Conservation (phyloP, 2,888 invertebrate species). For the Phaedon cochleariae region DNA sequence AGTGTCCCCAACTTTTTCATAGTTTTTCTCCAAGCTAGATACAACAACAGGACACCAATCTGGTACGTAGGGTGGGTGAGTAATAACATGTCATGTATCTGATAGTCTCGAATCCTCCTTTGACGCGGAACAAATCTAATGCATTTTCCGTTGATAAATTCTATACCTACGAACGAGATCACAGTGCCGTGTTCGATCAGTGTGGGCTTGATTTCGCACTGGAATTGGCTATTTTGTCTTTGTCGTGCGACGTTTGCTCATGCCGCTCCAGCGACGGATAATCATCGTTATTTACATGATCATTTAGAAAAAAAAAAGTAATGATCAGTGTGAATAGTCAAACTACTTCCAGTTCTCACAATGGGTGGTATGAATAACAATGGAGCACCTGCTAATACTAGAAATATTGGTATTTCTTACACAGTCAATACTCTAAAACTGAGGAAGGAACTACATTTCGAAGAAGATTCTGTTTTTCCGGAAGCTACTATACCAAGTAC, state of each 20-base stretch:
- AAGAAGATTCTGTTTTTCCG: too few species aligned
- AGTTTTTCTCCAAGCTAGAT: too few species aligned
- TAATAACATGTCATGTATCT: background rate
- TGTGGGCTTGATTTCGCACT: slow-evolving; percentile 18
- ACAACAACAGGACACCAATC: too few species aligned
- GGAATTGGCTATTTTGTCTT: slow-evolving; percentile 20
- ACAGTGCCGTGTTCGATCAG: slow-evolving; percentile 13
- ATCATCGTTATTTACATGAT: background rate
- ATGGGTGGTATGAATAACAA: too few species aligned
- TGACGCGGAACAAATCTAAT: background rate
- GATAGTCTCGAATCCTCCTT: background rate
- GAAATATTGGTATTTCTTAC: too few species aligned
- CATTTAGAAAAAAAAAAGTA: slow-evolving; percentile 7
- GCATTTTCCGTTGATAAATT: slow-evolving; percentile 11
- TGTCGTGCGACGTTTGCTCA: slow-evolving; percentile 12
- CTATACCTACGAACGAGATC: slow-evolving; percentile 21
- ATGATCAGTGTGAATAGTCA: too few species aligned
- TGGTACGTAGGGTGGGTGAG: background rate
- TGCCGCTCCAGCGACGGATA: background rate
- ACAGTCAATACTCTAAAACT: too few species aligned
- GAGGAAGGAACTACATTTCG: too few species aligned
- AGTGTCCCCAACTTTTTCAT: too few species aligned
- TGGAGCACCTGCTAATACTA: too few species aligned
- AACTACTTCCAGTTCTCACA: too few species aligned
- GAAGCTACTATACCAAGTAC: too few species aligned